Evolutionary conservation across 2,888 invertebrate genomes (phyloP).

Genomic region (Leucophora obtusa): DNA sequence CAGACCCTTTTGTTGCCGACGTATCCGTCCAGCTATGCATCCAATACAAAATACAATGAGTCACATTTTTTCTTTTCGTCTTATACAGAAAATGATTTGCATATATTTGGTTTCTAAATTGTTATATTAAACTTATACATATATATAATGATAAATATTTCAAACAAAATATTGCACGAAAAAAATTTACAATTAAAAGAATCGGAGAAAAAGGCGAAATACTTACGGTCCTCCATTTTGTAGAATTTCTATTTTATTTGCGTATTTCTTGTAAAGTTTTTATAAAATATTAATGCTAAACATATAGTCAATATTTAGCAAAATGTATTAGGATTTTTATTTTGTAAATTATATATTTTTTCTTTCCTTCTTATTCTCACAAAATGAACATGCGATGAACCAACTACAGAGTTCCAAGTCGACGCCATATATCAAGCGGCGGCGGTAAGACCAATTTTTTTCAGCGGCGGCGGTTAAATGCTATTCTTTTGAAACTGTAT

Average conservation of each 20-base stretch:
- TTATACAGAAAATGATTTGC: neutral
- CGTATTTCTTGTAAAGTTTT: slow-evolving; percentile 2
- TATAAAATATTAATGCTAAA: neutral
- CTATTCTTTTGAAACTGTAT: too few relatives aligned
- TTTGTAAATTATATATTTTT: slow-evolving; percentile 13
- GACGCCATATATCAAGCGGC: too few relatives aligned
- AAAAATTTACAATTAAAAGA: neutral
- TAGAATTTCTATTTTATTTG: neutral
- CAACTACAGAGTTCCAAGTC: too few relatives aligned
- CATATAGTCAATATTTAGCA: neutral
- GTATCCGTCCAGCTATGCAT: slow-evolving; percentile 9
- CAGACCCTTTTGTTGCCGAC: slow-evolving; percentile 5
- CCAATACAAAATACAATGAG: slow-evolving; percentile 42
- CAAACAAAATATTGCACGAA: neutral
- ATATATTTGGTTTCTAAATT: neutral
- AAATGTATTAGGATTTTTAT: neutral
- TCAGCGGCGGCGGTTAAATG: too few relatives aligned
- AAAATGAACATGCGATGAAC: slow-evolving; percentile 27
- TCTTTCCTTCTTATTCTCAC: slow-evolving; percentile 4
- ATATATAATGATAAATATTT: neutral
- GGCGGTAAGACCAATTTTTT: too few relatives aligned
- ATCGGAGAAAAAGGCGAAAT: neutral
- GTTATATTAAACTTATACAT: neutral
- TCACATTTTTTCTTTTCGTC: slow-evolving; percentile 48
- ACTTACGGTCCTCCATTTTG: slow-evolving; percentile 61